These are phyloP conservation scores for Tethea ocularis DNA, from an alignment of 2,888 invertebrate species.

Conservation along the genomic window DNA sequence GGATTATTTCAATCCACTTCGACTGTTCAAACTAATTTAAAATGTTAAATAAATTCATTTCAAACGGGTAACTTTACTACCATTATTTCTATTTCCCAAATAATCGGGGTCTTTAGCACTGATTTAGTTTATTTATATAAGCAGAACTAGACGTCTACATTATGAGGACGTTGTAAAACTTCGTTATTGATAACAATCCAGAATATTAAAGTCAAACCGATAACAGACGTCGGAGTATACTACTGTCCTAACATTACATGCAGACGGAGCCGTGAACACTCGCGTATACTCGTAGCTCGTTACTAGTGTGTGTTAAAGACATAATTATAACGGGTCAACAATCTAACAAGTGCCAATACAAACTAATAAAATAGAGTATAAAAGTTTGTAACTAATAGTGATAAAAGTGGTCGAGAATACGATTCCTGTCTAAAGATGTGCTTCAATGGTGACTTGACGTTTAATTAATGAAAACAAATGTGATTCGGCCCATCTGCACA, in stretches of 20 bases:
- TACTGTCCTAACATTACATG: slow-evolving; percentile 32
- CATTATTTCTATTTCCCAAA: background rate
- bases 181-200: slow-evolving; percentile 55
- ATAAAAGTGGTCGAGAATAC: slow-evolving; percentile 16
- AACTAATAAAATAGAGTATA: slow-evolving; percentile 5
- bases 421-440: slow-evolving; percentile 32
- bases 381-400: slow-evolving; percentile 12
- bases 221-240: slow-evolving; percentile 42
- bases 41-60: background rate
- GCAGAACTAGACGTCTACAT: slow-evolving; percentile 30
- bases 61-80: no score
- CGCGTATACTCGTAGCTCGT: slow-evolving; percentile 17
- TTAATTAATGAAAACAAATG: slow-evolving; percentile 35
- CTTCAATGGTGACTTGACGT: slow-evolving; percentile 25
- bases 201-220: slow-evolving; percentile 61
- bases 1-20: background rate
- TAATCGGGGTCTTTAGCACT: slow-evolving; percentile 12
- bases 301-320: slow-evolving; percentile 10
- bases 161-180: slow-evolving; percentile 39
- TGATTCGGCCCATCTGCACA: slow-evolving; percentile 33
- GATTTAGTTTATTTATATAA: slow-evolving; percentile 24
- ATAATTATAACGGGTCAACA: slow-evolving; percentile 14
- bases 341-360: slow-evolving; percentile 15
- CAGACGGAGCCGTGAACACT: slow-evolving; percentile 16
- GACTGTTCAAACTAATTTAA: background rate